These are phyloP conservation scores for Eristalinus sepulchralis DNA, from an alignment of 2,888 invertebrate genomes.

Conservation along the genomic window DNA sequence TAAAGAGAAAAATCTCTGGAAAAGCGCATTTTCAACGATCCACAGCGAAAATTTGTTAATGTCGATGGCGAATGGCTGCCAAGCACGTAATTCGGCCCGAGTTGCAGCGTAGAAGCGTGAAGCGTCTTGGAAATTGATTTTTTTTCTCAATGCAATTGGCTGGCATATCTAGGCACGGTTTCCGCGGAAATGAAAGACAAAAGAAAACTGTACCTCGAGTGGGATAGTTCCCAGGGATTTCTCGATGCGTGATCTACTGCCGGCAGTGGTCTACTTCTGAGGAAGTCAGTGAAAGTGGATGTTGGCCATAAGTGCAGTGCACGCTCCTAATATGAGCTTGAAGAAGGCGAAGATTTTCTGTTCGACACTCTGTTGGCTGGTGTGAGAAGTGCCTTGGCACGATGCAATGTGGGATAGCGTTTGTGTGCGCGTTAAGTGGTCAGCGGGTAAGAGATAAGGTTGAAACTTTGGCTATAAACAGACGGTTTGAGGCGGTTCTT, in stretches of 20 bases:
- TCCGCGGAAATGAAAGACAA: not conserved
- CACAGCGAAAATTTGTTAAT: conserved; percentile 36
- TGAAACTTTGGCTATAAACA: too few species aligned
- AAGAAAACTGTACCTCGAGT: not conserved
- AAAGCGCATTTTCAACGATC: conserved; percentile 44
- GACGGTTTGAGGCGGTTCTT: too few species aligned
- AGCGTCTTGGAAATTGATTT: not conserved
- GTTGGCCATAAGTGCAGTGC: not conserved
- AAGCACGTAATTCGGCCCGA: conserved; percentile 23
- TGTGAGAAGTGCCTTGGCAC: not conserved
- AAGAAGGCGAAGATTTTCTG: not conserved
- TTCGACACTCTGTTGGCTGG: not conserved
- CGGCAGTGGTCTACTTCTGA: not conserved
- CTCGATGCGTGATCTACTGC: not conserved
- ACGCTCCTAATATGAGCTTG: not conserved
- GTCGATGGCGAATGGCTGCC: conserved; percentile 11
- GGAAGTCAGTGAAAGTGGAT: not conserved
- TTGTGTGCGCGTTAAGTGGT: not conserved
- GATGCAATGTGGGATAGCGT: not conserved
- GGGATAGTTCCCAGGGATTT: not conserved
- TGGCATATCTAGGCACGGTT: not conserved
- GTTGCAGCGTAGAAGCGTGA: not conserved
- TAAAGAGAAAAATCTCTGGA: conserved; percentile 19
- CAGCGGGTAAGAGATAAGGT: not conserved
- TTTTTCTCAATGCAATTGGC: not conserved